Percentiles rank a stretch among this genome's conserved stretches.
Evolutionary conservation across 2,888 invertebrate species (phyloP).

Genomic region (Micoletzkya japonica): DNA sequence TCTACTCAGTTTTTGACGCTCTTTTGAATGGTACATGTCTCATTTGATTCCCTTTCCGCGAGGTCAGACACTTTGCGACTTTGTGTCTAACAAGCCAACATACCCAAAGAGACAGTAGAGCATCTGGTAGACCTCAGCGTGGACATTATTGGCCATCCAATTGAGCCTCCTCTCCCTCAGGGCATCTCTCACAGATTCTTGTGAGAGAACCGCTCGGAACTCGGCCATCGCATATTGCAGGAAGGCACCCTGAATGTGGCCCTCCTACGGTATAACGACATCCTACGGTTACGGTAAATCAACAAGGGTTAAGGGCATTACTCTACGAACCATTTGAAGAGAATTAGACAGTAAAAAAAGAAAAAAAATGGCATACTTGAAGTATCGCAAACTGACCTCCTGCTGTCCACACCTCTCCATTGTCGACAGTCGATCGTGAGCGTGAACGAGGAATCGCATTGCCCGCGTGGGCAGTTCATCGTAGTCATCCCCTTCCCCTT

Average conservation of each 20-base stretch:
- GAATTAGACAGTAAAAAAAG: too few relatives aligned
- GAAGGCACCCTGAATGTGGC: slow-evolving; percentile 12
- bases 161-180: neutral
- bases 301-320: neutral
- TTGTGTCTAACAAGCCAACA: too few relatives aligned
- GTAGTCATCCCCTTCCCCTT: slow-evolving; percentile 18
- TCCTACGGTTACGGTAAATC: neutral
- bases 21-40: too few relatives aligned
- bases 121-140: slow-evolving; percentile 4
- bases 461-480: slow-evolving; percentile 37
- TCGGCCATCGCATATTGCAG: slow-evolving; percentile 4
- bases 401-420: slow-evolving; percentile 34
- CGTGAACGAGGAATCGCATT: slow-evolving; percentile 38
- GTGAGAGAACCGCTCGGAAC: neutral
- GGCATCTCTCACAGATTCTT: neutral
- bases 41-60: too few relatives aligned
- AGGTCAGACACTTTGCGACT: too few relatives aligned
- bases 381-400: slow-evolving; percentile 27
- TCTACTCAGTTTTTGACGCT: too few relatives aligned
- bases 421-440: slow-evolving; percentile 40
- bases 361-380: neutral
- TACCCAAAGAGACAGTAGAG: slow-evolving; percentile 21
- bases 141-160: slow-evolving; percentile 12
- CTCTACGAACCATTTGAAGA: neutral
- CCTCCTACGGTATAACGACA: neutral